A percentile compares a stretch with the other conserved stretches of the same genome.
Evolutionary conservation across 2,888 invertebrate species (phyloP).

Genomic region (Phalangium opilio): DNA sequence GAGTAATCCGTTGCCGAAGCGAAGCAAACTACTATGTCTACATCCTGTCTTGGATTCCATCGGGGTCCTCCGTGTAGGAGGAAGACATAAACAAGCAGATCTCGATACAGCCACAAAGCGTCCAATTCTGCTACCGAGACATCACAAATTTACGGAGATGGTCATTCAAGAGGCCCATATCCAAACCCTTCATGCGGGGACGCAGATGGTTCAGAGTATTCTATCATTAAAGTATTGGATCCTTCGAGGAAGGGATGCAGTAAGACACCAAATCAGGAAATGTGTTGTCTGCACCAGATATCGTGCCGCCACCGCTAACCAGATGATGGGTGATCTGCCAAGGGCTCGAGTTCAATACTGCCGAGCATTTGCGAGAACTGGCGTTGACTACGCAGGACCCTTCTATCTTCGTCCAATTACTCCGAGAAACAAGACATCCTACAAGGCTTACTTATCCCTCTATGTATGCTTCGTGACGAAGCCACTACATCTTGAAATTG

Average conservation of each 20-base stretch:
- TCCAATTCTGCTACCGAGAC: constrained; percentile 16
- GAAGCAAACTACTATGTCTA: constrained; percentile 1
- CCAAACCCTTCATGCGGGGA: too few relatives aligned
- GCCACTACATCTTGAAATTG: constrained; percentile 16
- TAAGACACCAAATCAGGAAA: too few relatives aligned
- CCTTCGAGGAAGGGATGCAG: constrained; percentile 2
- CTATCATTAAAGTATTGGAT: constrained; percentile 6
- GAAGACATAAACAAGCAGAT: constrained; percentile 10
- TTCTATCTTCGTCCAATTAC: constrained; percentile 2
- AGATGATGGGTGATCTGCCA: constrained; percentile 7
- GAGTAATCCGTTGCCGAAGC: too few relatives aligned
- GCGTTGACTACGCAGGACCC: constrained; percentile 8
- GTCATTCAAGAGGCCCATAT: constrained; percentile 10
- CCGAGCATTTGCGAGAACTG: not conserved
- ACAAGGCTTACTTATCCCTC: constrained; percentile 9
- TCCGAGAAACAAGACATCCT: not conserved
- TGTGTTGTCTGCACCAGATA: too few relatives aligned
- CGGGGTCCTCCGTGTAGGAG: constrained; percentile 16
- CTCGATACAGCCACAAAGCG: constrained; percentile 11
- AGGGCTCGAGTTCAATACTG: not conserved
- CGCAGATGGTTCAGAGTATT: not conserved
- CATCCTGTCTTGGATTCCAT: constrained; percentile 16
- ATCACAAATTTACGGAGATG: constrained; percentile 9
- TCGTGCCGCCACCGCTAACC: too few relatives aligned
- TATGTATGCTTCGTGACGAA: constrained; percentile 11